Base-by-base conservation (phyloP, 2,113 vertebrate genomes). In the Trogon melanurus region DNA sequence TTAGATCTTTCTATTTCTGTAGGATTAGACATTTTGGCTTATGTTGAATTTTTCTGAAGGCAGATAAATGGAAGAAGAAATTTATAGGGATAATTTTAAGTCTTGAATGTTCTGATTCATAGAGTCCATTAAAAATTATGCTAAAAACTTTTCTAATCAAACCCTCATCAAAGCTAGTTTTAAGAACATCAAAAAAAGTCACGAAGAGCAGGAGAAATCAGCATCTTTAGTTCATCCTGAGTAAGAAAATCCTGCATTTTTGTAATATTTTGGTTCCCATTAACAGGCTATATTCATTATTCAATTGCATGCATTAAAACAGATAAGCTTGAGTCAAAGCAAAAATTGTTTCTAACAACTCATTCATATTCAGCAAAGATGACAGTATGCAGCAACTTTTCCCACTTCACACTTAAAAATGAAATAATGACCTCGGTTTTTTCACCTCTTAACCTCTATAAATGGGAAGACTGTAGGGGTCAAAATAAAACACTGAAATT, bases 401-500 rank as follows among this genome's bases (percentile, higher is more conserved):
- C 65, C 47, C 60, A 32, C 34, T 93, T 92, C 53, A 48, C 80
- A 79, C 7, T 67, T 36, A 38, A 85, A 89, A 95, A 87, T 60
- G 12, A 79, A 94, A 87, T 91, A 93, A 89, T 78, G 47, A 84
- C 64, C 44, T 89, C 44, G 23, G 72, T 89, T 83, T 86, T 23
- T 61, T 93, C 56, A 74, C 89, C 78, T 94, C 78, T 89, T 91
- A 89, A 94, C 88, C 93, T 66, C 13, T 81, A 9, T 72, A 69
- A 48, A 75, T 60, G 13, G 11, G 44, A 93, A 81, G 25, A 93
- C 29, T 56, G 51, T 53, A 75, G 45, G 32, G 78, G 57, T 94
- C 85, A 93, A 88, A 91, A 67, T 27, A 87, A 88, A 81, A 74
- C 79, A 64, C 57, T 81, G 57, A 75, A 97, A 93, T 82, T 50